phyloP scores from a whole-genome alignment of 2,113 vertebrate genomes.

The Phylloscopus trochiloides region DNA sequence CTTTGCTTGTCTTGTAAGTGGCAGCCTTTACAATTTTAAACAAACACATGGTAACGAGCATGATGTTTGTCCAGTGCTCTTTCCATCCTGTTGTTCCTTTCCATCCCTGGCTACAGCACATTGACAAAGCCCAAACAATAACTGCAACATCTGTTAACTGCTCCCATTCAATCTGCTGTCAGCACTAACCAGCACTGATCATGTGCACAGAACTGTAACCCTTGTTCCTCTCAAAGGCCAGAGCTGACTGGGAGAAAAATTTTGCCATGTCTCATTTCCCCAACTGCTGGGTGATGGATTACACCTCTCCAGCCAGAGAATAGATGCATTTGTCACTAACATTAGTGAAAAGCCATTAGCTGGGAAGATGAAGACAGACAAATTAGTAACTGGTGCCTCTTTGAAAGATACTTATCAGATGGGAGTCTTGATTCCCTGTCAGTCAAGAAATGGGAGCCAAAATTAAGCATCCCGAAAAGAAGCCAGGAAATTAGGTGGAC shows the following conservation, averaged over 20 bases:
- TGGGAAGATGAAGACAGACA: not conserved
- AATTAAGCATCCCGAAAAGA: not conserved
- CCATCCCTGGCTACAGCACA: not conserved
- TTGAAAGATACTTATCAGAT: not conserved
- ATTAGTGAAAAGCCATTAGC: not conserved
- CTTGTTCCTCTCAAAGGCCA: not conserved
- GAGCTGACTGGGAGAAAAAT: not conserved
- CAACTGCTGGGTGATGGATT: not conserved
- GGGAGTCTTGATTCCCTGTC: not conserved
- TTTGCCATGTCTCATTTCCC: not conserved
- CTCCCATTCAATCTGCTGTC: not conserved
- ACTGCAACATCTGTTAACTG: not conserved
- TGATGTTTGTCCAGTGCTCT: not conserved
- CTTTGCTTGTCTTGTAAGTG: not conserved
- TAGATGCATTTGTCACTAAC: not conserved
- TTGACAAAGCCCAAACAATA: not conserved
- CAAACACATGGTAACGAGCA: not conserved
- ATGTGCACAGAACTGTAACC: not conserved
- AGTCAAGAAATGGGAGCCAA: not conserved
- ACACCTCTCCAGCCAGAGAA: not conserved
- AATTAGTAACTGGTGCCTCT: not conserved
- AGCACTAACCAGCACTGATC: not conserved
- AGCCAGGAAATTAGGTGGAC: not conserved
- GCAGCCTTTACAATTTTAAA: not conserved
- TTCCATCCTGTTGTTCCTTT: not conserved